A percentile compares a stretch with the other conserved stretches of the same genome.
Conservation (phyloP, 2,797 vertebrate species). For the Tragelaphus oryx region DNA sequence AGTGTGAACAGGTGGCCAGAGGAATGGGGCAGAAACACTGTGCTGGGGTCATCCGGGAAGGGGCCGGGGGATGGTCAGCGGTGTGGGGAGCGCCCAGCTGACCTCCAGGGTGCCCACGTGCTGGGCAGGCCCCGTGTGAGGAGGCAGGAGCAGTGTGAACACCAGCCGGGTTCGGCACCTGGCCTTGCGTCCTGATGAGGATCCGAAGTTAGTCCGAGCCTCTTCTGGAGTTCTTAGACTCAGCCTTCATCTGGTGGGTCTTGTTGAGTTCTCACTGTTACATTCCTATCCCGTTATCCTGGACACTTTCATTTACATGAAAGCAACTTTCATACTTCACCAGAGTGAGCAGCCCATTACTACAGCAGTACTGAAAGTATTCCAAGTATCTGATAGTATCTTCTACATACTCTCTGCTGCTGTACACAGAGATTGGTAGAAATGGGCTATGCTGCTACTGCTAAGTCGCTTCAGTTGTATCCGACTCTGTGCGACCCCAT, state of each 20-base stretch:
- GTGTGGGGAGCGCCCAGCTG: accelerated
- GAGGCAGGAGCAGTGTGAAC: background rate
- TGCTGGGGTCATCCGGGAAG: background rate
- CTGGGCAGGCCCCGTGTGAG: background rate
- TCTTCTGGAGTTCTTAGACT: background rate
- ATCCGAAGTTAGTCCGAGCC: background rate
- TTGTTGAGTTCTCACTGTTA: background rate
- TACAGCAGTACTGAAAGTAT: conserved; percentile 36
- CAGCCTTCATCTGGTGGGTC: background rate
- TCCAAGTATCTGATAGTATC: conserved; percentile 26
- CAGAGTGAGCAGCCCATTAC: conserved; percentile 10
- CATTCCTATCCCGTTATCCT: background rate
- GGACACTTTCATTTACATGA: background rate
- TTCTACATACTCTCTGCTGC: background rate
- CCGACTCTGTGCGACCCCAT: too few relatives aligned
- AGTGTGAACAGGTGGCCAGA: background rate
- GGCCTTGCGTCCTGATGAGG: background rate
- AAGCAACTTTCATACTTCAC: conserved; percentile 4
- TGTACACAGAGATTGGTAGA: background rate
- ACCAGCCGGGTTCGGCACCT: accelerated
- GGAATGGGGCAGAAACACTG: background rate
- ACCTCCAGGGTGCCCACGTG: accelerated
- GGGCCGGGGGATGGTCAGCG: accelerated
- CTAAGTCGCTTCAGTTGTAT: too few relatives aligned
- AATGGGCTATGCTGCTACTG: background rate